Base-by-base conservation (phyloP, 2,113 vertebrate species). In the Passer domesticus region DNA sequence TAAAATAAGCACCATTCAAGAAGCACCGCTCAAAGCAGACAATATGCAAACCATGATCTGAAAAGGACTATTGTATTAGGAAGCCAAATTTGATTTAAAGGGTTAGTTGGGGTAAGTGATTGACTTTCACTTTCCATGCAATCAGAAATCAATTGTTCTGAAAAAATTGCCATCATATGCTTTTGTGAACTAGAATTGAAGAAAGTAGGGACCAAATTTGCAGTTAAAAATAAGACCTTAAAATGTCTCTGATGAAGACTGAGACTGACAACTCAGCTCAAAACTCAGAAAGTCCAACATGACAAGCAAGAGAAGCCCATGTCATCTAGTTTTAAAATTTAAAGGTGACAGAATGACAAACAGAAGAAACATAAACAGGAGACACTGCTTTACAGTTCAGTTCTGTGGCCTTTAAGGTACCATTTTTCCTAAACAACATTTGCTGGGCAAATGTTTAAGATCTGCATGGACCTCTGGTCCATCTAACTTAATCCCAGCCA, bases 61-160 rank as follows among this genome's bases (percentile, higher is more conserved):
- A 80, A 52, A 83, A 92, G 55, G 69, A 6, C 1, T 49, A 53
- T n/a, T 50, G 16, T 27, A 69, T 78, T 73, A 73, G 75, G 76
- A 96, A 91, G 85, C 6, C 8, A 1, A 82, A 43, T 62, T 64
- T 44, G 27, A 80, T 64, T 66, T 47, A 41, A 89, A 92, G 92
- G 28, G 52, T 87, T 85, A 85, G n/a, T 66, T 72, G n/a, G 82
- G 81, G 66, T 21, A 83, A 95, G 83, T 52, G 33, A 35, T 15
- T 90, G 49, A 91, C 43, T 93, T 94, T 56, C 55, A 70, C 15
- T 90, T 93, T 68, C 70, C 28, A 44, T 62, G 59, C 58, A 87
- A 89, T 86, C 89, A 91, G 68, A 91, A 94, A 86, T 76, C 79
- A n/a, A 75, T 81, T 86, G 64, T 91, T 94, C 50, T 87, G 60